Percentiles rank a stretch among this genome's conserved stretches.
Conservation (phyloP, 64 coral and sea anemone species). For the Montipora efflorescens region DNA sequence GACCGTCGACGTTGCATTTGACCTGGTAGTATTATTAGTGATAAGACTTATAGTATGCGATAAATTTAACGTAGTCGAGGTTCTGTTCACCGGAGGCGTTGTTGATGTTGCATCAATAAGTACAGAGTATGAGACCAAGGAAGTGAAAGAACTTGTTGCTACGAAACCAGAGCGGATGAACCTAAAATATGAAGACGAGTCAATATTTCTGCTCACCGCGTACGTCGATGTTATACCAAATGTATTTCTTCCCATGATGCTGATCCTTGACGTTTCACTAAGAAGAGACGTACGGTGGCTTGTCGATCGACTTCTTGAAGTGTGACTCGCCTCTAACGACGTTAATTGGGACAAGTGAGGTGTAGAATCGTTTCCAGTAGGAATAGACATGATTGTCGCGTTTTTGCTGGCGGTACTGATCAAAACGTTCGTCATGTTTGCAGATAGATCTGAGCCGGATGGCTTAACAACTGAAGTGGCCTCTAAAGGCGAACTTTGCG, state of each 20-base stretch:
- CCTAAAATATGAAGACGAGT: background rate
- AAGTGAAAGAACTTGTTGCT: background rate
- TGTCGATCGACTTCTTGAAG: background rate
- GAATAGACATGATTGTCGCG: background rate
- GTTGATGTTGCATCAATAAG: background rate
- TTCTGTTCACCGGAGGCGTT: background rate
- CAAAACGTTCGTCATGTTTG: background rate
- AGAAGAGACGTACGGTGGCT: background rate
- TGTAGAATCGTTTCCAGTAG: background rate
- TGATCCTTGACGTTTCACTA: background rate
- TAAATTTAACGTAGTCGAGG: background rate
- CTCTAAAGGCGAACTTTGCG: background rate
- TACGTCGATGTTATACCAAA: background rate
- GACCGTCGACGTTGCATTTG: background rate
- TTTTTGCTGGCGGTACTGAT: background rate
- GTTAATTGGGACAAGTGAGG: background rate
- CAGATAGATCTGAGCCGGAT: background rate
- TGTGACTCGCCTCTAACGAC: background rate
- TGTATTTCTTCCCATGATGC: background rate
- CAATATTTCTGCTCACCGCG: background rate
- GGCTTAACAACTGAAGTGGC: background rate
- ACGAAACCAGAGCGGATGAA: background rate
- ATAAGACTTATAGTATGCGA: background rate
- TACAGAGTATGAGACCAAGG: background rate
- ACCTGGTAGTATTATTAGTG: background rate